Evolutionary conservation across 2,888 invertebrate species (phyloP).

Genomic region (Leucoptera coffeella): DNA sequence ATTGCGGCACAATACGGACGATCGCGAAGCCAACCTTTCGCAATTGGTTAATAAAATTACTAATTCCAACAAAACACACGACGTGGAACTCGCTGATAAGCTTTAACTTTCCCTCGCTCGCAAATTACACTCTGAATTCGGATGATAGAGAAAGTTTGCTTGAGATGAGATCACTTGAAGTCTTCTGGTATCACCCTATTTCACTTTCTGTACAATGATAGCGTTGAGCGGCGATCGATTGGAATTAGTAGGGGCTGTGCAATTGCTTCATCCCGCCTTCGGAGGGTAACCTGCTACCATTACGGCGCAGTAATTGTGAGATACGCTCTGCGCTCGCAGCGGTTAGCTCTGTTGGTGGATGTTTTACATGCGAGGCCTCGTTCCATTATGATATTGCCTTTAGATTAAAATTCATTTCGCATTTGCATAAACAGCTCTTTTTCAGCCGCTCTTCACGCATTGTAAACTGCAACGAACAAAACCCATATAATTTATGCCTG

Average conservation of each 20-base stretch:
- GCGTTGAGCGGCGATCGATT: background rate
- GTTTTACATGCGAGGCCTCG: constrained; percentile 23
- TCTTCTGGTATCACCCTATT: constrained; percentile 28
- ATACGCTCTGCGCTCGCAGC: constrained; percentile 13
- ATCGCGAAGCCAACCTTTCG: no score
- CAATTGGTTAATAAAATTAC: constrained; percentile 26
- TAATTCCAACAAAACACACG: constrained; percentile 40
- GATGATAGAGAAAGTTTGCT: constrained; percentile 44
- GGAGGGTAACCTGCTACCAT: background rate
- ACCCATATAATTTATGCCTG: no score
- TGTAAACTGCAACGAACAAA: constrained; percentile 16
- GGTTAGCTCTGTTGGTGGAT: no score
- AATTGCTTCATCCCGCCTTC: no score
- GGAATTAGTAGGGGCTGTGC: background rate
- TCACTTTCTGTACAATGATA: constrained; percentile 22
- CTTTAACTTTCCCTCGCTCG: constrained; percentile 37
- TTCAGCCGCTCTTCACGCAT: constrained; percentile 17
- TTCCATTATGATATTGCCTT: constrained; percentile 49
- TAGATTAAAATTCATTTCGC: constrained; percentile 41
- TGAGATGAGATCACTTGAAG: constrained; percentile 40
- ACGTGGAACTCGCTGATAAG: constrained; percentile 48
- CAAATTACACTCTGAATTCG: constrained; percentile 45
- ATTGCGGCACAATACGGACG: no score
- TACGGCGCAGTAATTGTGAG: background rate
- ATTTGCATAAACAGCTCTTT: constrained; percentile 24